Base-by-base conservation (phyloP, 2,113 vertebrate species). In the Actinemys pallida region DNA sequence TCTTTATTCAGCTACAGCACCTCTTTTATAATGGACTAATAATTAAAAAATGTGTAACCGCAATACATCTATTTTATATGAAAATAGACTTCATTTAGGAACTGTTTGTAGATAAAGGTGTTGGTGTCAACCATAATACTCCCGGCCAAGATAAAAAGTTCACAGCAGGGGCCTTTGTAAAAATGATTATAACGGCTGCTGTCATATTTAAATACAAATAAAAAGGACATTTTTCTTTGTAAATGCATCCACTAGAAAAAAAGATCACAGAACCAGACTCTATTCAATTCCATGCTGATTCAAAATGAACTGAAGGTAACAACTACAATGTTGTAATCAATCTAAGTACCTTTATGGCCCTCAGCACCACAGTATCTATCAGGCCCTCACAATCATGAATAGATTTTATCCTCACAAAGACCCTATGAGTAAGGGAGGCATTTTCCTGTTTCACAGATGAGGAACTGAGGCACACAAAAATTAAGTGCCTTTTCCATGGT, bases 151-250 rank as follows among this genome's bases (percentile, higher is more conserved):
- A 83, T 56, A 81, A 84, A 92, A 93, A 81, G 4, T 76, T 57
- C 65, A 31, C 75, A 62, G 27, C 47, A 88, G 79, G 42, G 25
- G 25, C 19, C 79, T 45, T 0, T 24, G 56, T 69, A 81, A 96
- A 94, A 87, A 88, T 83, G 72, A 81, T 89, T 65, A 16, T 45
- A 83, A 91, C 81, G 78, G 81, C 42, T 89, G 65, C 12, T 94
- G 88, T 42, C 92, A 75, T 86, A 82, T 91, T 78, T 95, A 92
- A 91, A 69, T 90, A 65, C 90, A 83, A 93, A 90, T 86, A 83
- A 90, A 80, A 84, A 49, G 52, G 89, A 35, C 87, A 65, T 82
- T 89, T 52, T 84, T 25, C 29, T 42, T 19, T 89, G 29, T 90
- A 90, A 93, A 89, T 52, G 49, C 13, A 53, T 84, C 57, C 88